Evolutionary conservation across 2,113 vertebrate species (phyloP), one percentile per base, ranked within the genome.

Genomic region (Platanista minor): DNA sequence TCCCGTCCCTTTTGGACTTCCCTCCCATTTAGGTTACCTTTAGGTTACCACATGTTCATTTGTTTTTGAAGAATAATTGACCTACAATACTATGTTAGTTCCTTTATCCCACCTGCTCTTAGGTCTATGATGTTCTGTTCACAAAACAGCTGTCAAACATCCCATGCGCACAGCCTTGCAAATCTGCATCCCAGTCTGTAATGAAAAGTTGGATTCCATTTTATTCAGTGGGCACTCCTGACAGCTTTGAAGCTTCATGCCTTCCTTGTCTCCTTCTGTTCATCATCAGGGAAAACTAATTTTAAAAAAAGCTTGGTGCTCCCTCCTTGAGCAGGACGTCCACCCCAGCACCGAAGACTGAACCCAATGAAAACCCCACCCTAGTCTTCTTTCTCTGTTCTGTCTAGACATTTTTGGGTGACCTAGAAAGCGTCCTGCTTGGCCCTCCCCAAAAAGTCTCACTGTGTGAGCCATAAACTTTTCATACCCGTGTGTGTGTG

Each of bases 101-200:
- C 54, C 23, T 52, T 49, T 11, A 49, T 36, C 41, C 18, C 39
- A 46, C 82, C 41, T 41, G 17, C 31, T 46, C 41, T 46, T 15
- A 5, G 11, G 2, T 46, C 8, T 86, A 4, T 66, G 33, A 1
- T 4, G 64, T 1, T 85, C 15, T 11, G 13, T 69, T 39, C 23
- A 29, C 64, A 11, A 6, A 46, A 39, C 11, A 9, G 14, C 62
- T 52, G 10, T 11, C 8, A 7, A 3, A 29, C 39, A 20, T 9
- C 12, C 61, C 33, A 6, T 36, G 31, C 10, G 1, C 2, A 17
- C 43, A 15, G 31, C 13, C 21, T 85, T 31, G 25, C 6, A 2
- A 18, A 4, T 10, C 43, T 25, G 8, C 21, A 3, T 17, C 8
- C 21, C 27, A 1, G 27, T 14, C 61, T 54, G 3, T 15, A 18